phyloP scores from a whole-genome alignment of 1,140 invertebrate species.

The Drosophila trapezifrons region DNA sequence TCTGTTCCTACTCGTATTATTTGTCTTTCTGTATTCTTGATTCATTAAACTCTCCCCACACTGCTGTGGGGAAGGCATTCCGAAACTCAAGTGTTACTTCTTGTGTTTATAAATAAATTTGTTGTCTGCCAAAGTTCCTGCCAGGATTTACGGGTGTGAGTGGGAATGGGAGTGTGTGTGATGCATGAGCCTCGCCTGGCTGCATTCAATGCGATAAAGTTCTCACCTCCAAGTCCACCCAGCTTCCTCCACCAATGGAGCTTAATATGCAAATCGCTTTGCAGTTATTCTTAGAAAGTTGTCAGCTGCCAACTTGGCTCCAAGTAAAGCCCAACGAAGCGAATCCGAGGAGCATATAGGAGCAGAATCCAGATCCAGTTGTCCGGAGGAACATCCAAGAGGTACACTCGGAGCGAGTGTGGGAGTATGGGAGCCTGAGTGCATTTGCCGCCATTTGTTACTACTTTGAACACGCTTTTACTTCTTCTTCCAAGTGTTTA shows the following conservation, averaged over 20 bases:
- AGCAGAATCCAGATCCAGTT: constrained; percentile 15
- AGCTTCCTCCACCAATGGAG: constrained; percentile 14
- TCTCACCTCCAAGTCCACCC: constrained; percentile 25
- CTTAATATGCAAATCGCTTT: constrained; percentile 81
- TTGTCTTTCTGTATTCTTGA: background rate
- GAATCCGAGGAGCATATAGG: constrained; percentile 40
- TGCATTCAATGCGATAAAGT: constrained; percentile 71
- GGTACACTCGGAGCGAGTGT: constrained; percentile 16
- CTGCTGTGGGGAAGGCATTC: background rate
- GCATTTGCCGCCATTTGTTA: constrained; percentile 44
- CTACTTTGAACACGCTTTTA: constrained; percentile 46
- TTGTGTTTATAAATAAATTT: constrained; percentile 76
- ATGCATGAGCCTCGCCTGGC: constrained; percentile 55
- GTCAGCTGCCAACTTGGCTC: constrained; percentile 63
- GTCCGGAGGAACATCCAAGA: constrained; percentile 17
- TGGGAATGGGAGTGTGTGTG: constrained; percentile 17
- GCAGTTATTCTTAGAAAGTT: constrained; percentile 81
- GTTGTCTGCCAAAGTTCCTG: constrained; percentile 72
- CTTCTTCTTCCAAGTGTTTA: constrained; percentile 68
- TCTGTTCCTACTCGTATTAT: background rate
- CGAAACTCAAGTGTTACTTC: constrained; percentile 56
- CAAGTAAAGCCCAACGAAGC: constrained; percentile 51
- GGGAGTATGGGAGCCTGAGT: constrained; percentile 33
- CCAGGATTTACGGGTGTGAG: constrained; percentile 61
- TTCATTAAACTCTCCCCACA: constrained; percentile 2